Evolutionary conservation across 2,888 invertebrate genomes (phyloP).

Genomic region (Rotaria magnacalcarata): DNA sequence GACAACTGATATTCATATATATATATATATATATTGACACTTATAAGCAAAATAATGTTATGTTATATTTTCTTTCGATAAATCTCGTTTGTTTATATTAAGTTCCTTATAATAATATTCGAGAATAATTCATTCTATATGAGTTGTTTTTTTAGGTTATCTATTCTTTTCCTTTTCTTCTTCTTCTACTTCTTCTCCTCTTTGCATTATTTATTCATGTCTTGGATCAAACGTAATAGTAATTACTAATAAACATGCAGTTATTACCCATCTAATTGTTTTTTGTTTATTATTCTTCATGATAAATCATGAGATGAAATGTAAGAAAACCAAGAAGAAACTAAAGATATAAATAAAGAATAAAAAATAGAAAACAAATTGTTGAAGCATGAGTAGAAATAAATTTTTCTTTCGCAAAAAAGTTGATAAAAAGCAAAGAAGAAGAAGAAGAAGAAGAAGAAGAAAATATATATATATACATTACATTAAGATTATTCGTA

Average conservation of each 20-base stretch:
- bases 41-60: not conserved
- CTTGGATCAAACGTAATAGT: not conserved
- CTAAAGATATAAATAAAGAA: not conserved
- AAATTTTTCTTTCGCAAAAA: not conserved
- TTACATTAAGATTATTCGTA: not conserved
- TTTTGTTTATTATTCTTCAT: not conserved
- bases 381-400: not conserved
- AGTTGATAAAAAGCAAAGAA: not conserved
- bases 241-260: not conserved
- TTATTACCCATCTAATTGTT: not conserved
- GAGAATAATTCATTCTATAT: not conserved
- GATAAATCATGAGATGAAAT: not conserved
- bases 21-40: not conserved
- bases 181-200: not conserved
- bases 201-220: not conserved
- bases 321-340: not conserved
- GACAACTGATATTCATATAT: not conserved
- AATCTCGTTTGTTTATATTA: too few species aligned
- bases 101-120: not conserved
- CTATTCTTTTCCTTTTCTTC: too few species aligned
- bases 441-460: not conserved
- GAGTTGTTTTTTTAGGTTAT: not conserved
- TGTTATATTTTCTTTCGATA: not conserved
- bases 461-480: too few species aligned
- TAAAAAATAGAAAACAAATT: not conserved